Evolutionary conservation across 92 coral and sea anemone genomes (phyloP).

Genomic region (Parazoanthus atlanticus): DNA sequence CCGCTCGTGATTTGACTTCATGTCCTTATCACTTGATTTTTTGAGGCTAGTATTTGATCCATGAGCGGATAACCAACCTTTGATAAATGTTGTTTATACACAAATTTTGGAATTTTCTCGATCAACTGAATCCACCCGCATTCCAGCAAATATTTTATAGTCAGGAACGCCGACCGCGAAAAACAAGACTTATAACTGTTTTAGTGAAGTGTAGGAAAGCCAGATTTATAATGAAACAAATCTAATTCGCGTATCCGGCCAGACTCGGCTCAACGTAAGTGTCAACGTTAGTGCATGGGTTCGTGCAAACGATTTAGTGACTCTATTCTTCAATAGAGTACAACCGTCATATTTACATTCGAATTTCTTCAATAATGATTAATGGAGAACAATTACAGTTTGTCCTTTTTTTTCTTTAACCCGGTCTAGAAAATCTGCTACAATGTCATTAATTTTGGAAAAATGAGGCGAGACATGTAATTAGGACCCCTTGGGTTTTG

Average conservation of each 20-base stretch:
- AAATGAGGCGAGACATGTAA: too few relatives aligned
- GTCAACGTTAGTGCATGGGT: too few relatives aligned
- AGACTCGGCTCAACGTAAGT: too few relatives aligned
- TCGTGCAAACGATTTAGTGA: too few relatives aligned
- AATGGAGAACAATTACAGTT: too few relatives aligned
- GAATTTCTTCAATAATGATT: too few relatives aligned
- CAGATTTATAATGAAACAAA: background rate
- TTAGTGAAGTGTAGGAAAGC: background rate
- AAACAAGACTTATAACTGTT: background rate
- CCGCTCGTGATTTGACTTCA: background rate
- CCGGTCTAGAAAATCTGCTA: background rate
- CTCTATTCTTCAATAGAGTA: too few relatives aligned
- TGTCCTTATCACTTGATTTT: background rate
- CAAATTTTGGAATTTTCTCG: background rate
- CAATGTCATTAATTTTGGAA: background rate
- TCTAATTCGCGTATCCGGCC: too few relatives aligned
- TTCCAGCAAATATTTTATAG: background rate
- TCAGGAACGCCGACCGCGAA: too few relatives aligned
- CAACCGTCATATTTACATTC: too few relatives aligned
- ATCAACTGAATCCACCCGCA: background rate
- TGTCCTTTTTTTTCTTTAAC: background rate
- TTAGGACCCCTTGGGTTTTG: background rate
- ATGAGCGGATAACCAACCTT: background rate
- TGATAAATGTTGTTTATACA: constrained; percentile 4
- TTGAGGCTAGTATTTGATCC: background rate